Evolutionary conservation across 2,888 invertebrate genomes (phyloP), one percentile per base, ranked within the genome.

Genomic region (Agonum fuliginosum): DNA sequence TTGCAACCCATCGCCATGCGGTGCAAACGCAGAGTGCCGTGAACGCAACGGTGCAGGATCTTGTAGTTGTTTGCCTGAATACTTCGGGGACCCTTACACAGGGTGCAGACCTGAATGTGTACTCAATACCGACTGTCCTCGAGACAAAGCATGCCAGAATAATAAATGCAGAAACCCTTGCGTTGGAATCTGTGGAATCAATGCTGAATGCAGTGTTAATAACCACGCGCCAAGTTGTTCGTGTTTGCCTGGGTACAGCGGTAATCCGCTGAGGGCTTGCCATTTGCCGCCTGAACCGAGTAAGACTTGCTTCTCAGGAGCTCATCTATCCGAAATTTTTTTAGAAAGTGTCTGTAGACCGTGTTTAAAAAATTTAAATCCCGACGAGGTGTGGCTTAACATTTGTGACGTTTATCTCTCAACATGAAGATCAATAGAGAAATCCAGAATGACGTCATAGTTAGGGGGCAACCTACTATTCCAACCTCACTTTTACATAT

Each of bases 21-120:
- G 96, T 78, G 90, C 93, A 30, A 96, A 96, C 85, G 95, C 97
- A 69, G 87, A 94, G 81, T 97, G 97, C 87, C 93, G 92, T 86
- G 94, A 94, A 87, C 90, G 92, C 83, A 91, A 93, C 83, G 94
- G 93, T 81, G 93, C 93, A 76, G 95, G 95, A 58, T 94, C 95
- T 79, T 96, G 96, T 86, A 89, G 91, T 79, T 96, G 96, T 87
- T 88, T 94, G 80, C 90, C 92, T 78, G 94, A 95, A 83, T 96
- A 95, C 86, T 93, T 92, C 83, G 96, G 96, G 70, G 95, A 96
- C 88, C 96, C 96, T 1, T 95, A 96, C 83, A 88, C 93, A 48
- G 94, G 94, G 83, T 96, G 96, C 86, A 90, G 95, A 84, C 96
- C 96, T 22, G 95, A 96, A 89, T 96, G 96, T 85, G 92, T 95